These are phyloP conservation scores for Sceloporus undulatus DNA, from an alignment of 2,113 vertebrate species.

Conservation along the genomic window DNA sequence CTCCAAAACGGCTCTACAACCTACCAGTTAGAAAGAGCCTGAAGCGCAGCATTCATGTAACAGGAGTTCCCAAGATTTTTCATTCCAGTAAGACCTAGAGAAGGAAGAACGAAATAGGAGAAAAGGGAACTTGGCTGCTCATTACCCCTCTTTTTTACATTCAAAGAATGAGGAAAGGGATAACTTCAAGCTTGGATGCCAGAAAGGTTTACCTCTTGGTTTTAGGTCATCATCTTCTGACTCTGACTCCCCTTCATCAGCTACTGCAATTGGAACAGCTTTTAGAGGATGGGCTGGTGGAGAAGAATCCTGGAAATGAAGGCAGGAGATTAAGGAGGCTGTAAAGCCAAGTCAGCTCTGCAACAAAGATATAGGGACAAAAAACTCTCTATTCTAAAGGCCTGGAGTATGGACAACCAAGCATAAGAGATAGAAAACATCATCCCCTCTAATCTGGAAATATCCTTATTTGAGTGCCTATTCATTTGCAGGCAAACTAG, in stretches of 20 bases:
- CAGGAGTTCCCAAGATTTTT: constrained; percentile 99
- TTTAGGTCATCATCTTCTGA: constrained; percentile 97
- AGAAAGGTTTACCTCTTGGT: constrained; percentile 87
- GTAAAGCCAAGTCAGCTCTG: background rate
- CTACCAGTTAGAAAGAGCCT: constrained; percentile 98
- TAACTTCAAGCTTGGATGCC: background rate
- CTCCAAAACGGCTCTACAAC: constrained; percentile 45
- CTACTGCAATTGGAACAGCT: constrained; percentile 94
- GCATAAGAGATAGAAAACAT: too few species aligned
- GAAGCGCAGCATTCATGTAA: constrained; percentile 98
- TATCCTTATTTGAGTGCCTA: too few species aligned
- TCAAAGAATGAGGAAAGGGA: constrained; percentile 15
- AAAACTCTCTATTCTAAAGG: background rate
- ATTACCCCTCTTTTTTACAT: constrained; percentile 4
- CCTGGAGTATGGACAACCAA: too few species aligned
- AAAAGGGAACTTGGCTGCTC: background rate
- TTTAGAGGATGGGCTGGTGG: constrained; percentile 82
- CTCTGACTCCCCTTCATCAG: constrained; percentile 94
- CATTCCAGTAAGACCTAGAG: constrained; percentile 94
- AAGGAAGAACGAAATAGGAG: constrained; percentile 25
- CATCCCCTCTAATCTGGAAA: too few species aligned
- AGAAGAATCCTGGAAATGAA: constrained; percentile 80
- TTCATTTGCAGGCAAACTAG: too few species aligned
- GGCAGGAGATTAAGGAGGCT: constrained; percentile 1
- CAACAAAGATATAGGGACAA: constrained; percentile 17